Base-by-base conservation (phyloP, 2,113 vertebrate genomes). In the Struthio camelus region DNA sequence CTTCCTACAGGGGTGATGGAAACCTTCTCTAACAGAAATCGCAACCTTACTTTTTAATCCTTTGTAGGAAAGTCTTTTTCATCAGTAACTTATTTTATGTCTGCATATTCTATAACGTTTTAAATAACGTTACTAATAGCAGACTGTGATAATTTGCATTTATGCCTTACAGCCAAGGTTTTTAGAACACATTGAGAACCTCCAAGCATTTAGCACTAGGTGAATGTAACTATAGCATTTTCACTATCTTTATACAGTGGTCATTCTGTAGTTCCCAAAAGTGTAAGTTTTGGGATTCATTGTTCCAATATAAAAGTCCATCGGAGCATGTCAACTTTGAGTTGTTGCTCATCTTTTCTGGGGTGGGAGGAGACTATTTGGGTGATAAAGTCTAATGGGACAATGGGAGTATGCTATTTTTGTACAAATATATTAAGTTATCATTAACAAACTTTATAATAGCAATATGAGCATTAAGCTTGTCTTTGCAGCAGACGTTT, bases 401-500 rank as follows among this genome's bases (percentile, higher is more conserved):
- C 80, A 91, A 95, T 46, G 48, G 32, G 73, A 77, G 59, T 46
- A 73, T 34, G 27, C 58, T 67, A 44, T 93, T 77, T 85, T 64
- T 7, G 24, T 82, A 53, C 75, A 80, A 93, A 70, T 15, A 58
- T 89, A 92, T 69, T 80, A 89, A 95, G 51, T 85, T 94, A 44
- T 82, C 50, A 48, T 34, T 80, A 79, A 58, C 50, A 86, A 94
- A 95, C 80, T 94, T 94, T 10, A 78, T 67, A 86, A 77, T 77
- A 71, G 85, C 93, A 80, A 90, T 78, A 51, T 72, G 89, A 78
- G 22, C 42, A 53, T 91, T 92, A 75, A 88, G 80, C 10, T 90
- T 71, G 82, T 85, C 72, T 69, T 92, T 87, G 70, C 85, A 58
- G 53, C 9, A 96, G 91, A 90, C 36, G 38, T 91, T 94, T 91